Evolutionary conservation across 2,797 vertebrate genomes (phyloP).

Genomic region (Heteromormyrus szaboi): DNA sequence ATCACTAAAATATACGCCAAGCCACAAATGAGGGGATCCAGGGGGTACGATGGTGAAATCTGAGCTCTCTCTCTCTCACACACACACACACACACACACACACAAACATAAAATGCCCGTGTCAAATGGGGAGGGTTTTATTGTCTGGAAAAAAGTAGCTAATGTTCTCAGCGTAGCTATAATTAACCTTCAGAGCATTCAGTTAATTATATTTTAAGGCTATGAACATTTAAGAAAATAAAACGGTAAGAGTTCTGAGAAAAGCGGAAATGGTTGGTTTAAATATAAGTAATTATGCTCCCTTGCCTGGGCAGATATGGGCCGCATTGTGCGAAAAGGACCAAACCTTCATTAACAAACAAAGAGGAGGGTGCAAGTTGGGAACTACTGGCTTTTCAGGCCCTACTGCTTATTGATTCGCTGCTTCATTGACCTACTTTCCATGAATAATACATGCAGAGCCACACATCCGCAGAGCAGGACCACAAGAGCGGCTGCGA

Average conservation of each 20-base stretch:
- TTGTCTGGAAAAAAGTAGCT: neutral
- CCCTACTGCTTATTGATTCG: constrained; percentile 47
- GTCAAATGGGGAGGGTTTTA: neutral
- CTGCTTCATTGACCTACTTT: constrained; percentile 58
- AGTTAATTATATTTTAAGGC: constrained; percentile 1
- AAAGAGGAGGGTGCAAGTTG: neutral
- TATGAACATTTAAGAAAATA: constrained; percentile 1
- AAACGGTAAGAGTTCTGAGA: neutral
- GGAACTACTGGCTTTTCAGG: neutral
- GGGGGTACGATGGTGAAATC: neutral
- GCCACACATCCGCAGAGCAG: constrained; percentile 32
- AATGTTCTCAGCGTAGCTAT: neutral
- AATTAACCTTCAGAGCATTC: neutral
- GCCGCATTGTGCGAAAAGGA: constrained; percentile 25
- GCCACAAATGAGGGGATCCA: constrained; percentile 7
- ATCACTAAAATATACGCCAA: neutral
- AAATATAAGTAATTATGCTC: neutral
- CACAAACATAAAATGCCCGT: neutral
- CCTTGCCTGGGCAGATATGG: constrained; percentile 11
- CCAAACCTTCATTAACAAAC: constrained; percentile 13
- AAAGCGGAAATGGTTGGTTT: neutral
- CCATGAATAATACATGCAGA: constrained; percentile 65
- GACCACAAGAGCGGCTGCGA: neutral
- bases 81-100: neutral
- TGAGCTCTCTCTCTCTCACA: neutral